Conservation (phyloP, 2,113 vertebrate species). For the Carassius carassius region DNA sequence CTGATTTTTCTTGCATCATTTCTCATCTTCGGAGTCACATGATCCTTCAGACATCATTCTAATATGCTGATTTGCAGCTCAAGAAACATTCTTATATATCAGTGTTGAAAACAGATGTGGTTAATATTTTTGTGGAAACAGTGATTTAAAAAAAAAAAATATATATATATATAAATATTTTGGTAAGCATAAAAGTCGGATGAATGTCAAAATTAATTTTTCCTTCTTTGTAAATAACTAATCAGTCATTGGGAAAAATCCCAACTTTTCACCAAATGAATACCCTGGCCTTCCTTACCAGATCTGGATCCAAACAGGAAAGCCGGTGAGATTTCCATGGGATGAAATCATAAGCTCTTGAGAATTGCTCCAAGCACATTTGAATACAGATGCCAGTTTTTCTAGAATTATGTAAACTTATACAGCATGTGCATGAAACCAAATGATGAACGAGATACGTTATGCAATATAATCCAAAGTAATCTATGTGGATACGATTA, state of each 20-base stretch:
- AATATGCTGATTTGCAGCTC: background rate
- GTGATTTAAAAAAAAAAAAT: no score
- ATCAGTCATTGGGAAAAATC: background rate
- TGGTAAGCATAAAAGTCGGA: no score
- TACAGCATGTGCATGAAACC: background rate
- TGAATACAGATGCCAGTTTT: background rate
- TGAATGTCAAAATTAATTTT: background rate
- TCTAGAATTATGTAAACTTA: background rate
- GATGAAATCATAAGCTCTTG: constrained; percentile 17
- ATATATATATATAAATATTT: no score
- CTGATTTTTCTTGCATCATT: background rate
- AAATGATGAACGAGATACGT: background rate
- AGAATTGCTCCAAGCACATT: background rate
- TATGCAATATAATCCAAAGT: background rate
- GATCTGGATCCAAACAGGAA: constrained; percentile 34
- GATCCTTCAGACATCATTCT: background rate
- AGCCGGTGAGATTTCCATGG: constrained; percentile 6
- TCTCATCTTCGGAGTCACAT: background rate
- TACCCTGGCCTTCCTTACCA: background rate
- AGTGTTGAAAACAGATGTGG: no score
- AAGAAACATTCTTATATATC: background rate
- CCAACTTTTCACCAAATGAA: constrained; percentile 4
- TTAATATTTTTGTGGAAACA: no score
- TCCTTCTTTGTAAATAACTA: constrained; percentile 13
- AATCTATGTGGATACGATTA: background rate